These are phyloP conservation scores for Enoplosus armatus DNA, from an alignment of 2,797 vertebrate species.

Conservation along the genomic window DNA sequence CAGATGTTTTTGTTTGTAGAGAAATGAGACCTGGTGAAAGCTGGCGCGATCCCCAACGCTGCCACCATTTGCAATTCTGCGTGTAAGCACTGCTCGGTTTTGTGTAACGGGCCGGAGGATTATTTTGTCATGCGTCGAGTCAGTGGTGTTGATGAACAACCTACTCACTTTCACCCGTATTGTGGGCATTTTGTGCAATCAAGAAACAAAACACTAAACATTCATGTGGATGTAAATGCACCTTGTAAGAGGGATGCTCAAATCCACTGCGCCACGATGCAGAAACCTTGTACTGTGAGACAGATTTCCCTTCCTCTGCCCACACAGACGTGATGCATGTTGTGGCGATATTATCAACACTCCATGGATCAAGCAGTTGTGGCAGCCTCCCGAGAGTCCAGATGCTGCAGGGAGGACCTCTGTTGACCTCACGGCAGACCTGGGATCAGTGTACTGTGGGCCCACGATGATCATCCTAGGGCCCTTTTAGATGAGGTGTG, in stretches of 20 bases:
- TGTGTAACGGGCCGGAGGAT: no score
- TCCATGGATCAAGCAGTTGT: conserved; percentile 55
- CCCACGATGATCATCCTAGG: conserved; percentile 67
- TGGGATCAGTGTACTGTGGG: conserved; percentile 66
- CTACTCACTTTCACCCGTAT: no score
- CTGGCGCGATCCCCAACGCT: no score
- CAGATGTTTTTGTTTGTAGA: no score
- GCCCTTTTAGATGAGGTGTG: conserved; percentile 83
- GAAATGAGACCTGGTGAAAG: no score
- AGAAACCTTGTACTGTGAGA: not conserved
- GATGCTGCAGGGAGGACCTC: conserved; percentile 66
- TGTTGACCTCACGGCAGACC: conserved; percentile 74
- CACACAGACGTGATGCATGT: conserved; percentile 34
- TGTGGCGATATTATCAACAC: conserved; percentile 55
- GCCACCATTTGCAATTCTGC: no score
- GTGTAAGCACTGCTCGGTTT: no score
- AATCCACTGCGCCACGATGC: not conserved
- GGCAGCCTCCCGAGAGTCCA: conserved; percentile 62
- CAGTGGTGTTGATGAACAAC: no score
- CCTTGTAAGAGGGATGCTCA: not conserved
- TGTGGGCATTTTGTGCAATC: no score
- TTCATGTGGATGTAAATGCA: not conserved
- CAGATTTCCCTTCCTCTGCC: not conserved
- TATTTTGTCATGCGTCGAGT: no score
- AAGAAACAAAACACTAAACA: no score